Conservation (phyloP, 2,113 vertebrate species). For the Parus major region DNA sequence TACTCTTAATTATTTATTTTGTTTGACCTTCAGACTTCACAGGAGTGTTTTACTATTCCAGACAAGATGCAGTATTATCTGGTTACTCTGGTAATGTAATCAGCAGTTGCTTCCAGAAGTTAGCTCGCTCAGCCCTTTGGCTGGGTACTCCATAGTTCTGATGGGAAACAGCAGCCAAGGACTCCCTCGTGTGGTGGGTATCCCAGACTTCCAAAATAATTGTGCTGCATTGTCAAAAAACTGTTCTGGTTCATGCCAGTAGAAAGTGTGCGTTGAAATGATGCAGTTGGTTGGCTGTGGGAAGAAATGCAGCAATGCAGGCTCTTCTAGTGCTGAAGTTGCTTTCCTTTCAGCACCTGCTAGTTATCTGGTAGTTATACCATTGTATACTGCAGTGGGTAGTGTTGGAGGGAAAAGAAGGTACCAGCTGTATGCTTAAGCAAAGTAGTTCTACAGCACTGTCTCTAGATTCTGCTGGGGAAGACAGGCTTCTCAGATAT, state of each 20-base stretch:
- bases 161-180: not conserved
- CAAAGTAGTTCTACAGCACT: not conserved
- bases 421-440: not conserved
- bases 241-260: accelerated
- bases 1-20: not conserved
- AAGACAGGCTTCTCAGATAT: not conserved
- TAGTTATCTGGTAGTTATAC: not conserved
- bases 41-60: not conserved
- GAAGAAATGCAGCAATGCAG: not conserved
- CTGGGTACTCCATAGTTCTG: not conserved
- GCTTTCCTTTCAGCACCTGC: not conserved
- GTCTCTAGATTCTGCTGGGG: not conserved
- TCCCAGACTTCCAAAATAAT: not conserved
- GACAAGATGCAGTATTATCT: not conserved
- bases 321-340: accelerated
- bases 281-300: accelerated
- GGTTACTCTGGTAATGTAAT: not conserved
- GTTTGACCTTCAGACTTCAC: not conserved
- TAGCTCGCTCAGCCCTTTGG: not conserved
- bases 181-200: conserved; percentile 51
- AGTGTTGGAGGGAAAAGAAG: accelerated
- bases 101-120: not conserved
- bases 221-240: accelerated
- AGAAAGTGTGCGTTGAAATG: not conserved
- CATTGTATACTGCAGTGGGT: not conserved